Evolutionary conservation across 2,888 invertebrate species (phyloP), one percentile per base, ranked within the genome.

Genomic region (Agriopis marginaria): DNA sequence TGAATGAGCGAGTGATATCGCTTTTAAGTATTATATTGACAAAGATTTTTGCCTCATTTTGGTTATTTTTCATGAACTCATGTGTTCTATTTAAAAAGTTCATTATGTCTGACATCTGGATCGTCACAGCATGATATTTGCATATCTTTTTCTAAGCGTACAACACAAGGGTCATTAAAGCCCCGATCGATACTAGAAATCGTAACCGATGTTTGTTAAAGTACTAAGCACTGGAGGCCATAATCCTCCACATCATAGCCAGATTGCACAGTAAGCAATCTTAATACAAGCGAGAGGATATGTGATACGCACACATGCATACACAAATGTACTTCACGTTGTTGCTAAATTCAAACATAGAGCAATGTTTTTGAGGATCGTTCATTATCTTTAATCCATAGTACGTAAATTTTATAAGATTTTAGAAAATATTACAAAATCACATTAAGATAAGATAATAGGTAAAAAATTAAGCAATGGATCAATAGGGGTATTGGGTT

Each of bases 141-240:
- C 44, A n/a, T 51, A 23, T 23, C 39, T 17, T n/a, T n/a, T 14
- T 39, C 17, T 47, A 63, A 51, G 62, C 44, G 14, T 11, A 32
- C 32, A 44, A 11, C 50, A 51, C 12, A 53, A 63, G 44, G 63
- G 53, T 54, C 47, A 64, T 65, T 62, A 56, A 32, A 69, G 12
- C 56, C 81, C 77, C 77, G 84, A 88, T 90, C 89, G 83, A 91
- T 91, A 87, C 86, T 85, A 83, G 85, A 87, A 92, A 91, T 92
- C 91, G 90, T 87, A 90, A 86, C 87, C 87, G 85, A 89, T 93
- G 92, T 93, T 93, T 93, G 92, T 88, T 91, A 90, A 92, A 93
- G 93, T 91, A 89, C 92, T 91, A 89, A 93, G 92, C 91, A 89
- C 86, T 83, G 80, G 83, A 84, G 87, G 91, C 90, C 85, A 85